phyloP scores from a whole-genome alignment of 2,888 invertebrate species.

The Chymomyza fuscimana region DNA sequence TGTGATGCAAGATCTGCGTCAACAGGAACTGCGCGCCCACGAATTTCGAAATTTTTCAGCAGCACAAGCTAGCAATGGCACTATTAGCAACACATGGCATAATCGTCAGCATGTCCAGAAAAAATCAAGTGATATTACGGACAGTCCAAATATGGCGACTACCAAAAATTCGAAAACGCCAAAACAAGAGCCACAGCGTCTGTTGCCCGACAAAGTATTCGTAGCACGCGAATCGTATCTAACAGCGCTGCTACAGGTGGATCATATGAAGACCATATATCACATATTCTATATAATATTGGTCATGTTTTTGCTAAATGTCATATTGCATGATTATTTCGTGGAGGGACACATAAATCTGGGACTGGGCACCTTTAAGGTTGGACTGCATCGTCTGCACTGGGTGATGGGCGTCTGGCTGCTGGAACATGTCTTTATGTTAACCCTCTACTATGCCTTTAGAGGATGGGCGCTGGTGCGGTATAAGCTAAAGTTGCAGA shows the following conservation, averaged over 20 bases:
- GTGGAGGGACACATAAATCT: slow-evolving; percentile 81
- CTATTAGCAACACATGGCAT: slow-evolving; percentile 51
- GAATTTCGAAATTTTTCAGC: slow-evolving; percentile 74
- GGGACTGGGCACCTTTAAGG: slow-evolving; percentile 82
- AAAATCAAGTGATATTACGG: slow-evolving; percentile 46
- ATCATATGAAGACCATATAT: slow-evolving; percentile 91
- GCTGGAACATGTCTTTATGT: slow-evolving; percentile 80
- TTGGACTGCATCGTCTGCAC: slow-evolving; percentile 83
- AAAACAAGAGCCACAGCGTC: slow-evolving; percentile 37
- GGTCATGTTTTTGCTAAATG: slow-evolving; percentile 86
- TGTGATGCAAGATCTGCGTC: slow-evolving; percentile 74
- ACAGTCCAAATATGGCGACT: slow-evolving; percentile 37
- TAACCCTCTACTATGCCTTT: slow-evolving; percentile 80
- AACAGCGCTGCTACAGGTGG: slow-evolving; percentile 87
- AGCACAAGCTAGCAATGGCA: slow-evolving; percentile 5
- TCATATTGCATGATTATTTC: slow-evolving; percentile 85
- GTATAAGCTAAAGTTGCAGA: slow-evolving; percentile 52
- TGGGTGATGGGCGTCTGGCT: slow-evolving; percentile 82
- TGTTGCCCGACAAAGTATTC: slow-evolving; percentile 84
- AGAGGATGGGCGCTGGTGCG: slow-evolving; percentile 80
- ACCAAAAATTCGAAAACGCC: slow-evolving; percentile 32
- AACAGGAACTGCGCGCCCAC: slow-evolving; percentile 69
- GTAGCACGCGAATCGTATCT: slow-evolving; percentile 88
- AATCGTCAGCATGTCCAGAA: slow-evolving; percentile 45
- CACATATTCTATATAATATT: slow-evolving; percentile 91